Base-by-base conservation (phyloP, 2,888 invertebrate genomes). In the Drosophila planitibia region DNA sequence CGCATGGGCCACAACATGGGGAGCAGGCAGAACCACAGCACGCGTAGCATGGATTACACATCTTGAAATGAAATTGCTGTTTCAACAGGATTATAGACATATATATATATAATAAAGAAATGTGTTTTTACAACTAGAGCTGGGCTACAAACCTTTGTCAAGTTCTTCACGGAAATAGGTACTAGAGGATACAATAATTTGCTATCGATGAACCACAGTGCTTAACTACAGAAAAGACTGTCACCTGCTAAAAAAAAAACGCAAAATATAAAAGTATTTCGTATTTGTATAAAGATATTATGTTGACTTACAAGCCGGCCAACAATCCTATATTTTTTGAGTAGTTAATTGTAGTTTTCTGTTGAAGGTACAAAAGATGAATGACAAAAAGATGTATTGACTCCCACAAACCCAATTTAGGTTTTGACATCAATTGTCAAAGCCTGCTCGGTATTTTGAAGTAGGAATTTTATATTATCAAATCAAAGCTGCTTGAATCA, bases 21-120 rank as follows among this genome's bases (percentile, higher is more conserved):
- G 67, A 37, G 41, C 73, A 76, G 49, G 55, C 44, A 3, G 58
- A 44, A n/a, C 72, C 60, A 39, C 65, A 58, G 33, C 79, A 75
- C 33, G 80, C 66, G n/a, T 68, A 62, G 65, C 81, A 75, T 3
- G 77, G 55, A 60, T 65, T 57, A 37, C 83, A 83, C 77, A 83
- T 81, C 52, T 60, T 83, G 59, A 49, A 33, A 6, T 4, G 12
- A 16, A 19, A 6, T 37, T 25, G 35, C n/a, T 22, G 16, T 2
- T 25, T 14, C 19, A 14, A 22, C 6, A 4, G 14, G n/a, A 57
- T n/a, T 39, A 14, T 14, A 39, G 12, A 30, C n/a, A 39, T 19
- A 33, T 22, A 19, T 28, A 57, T 57, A 19, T 28, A 57, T 57
- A 10, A 28, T 30, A 30, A 12, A 9, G 9, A 25, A 47, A 47